Conservation (phyloP, 2,113 vertebrate species). For the Dicentrarchus labrax region DNA sequence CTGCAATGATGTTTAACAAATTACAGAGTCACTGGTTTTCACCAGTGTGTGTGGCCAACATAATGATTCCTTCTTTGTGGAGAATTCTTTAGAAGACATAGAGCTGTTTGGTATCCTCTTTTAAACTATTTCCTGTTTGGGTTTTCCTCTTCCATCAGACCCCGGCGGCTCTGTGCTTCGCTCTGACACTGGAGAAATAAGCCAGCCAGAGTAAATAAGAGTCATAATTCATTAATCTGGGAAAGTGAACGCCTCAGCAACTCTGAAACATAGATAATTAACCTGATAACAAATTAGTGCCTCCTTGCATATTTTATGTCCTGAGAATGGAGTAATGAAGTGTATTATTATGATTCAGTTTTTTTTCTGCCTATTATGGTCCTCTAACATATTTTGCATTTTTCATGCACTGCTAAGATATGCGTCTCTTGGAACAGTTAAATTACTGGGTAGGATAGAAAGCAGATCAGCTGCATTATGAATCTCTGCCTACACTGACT, state of each 20-base stretch:
- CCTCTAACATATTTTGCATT: constrained; percentile 67
- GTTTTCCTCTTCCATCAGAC: constrained; percentile 53
- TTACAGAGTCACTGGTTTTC: background rate
- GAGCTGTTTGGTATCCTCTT: constrained; percentile 26
- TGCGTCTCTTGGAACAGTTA: constrained; percentile 39
- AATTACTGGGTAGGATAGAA: constrained; percentile 30
- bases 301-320: constrained; percentile 80
- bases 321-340: constrained; percentile 76
- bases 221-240: constrained; percentile 80
- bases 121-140: constrained; percentile 58
- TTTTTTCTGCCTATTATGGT: constrained; percentile 59
- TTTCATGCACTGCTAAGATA: constrained; percentile 63
- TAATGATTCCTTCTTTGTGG: background rate
- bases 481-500: constrained; percentile 28
- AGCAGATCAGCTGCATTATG: constrained; percentile 13
- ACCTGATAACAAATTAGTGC: constrained; percentile 79
- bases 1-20: background rate
- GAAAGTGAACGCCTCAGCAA: constrained; percentile 76
- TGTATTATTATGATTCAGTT: constrained; percentile 69
- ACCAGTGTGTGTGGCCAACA: background rate
- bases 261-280: constrained; percentile 82
- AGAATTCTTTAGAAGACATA: background rate
- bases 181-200: constrained; percentile 56
- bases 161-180: constrained; percentile 38
- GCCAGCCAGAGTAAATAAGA: constrained; percentile 73